phyloP scores from a whole-genome alignment of 2,113 vertebrate genomes.

The Hirundichthys speculiger region DNA sequence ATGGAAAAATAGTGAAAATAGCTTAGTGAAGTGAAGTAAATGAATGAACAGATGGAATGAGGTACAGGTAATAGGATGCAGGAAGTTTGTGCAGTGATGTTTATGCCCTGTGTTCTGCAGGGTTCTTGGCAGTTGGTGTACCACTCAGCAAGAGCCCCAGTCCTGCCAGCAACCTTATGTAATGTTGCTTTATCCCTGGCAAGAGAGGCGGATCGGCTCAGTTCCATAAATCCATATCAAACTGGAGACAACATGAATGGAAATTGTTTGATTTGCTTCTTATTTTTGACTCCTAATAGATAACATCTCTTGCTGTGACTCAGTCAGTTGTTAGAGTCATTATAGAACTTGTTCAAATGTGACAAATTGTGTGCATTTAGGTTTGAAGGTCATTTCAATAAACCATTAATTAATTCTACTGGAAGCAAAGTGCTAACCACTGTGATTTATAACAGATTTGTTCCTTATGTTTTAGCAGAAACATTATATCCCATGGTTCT shows the following conservation, averaged over 20 bases:
- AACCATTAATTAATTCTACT: constrained; percentile 45
- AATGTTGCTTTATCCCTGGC: constrained; percentile 60
- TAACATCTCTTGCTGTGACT: constrained; percentile 15
- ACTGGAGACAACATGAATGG: constrained; percentile 39
- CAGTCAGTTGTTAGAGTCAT: background rate
- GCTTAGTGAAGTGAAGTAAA: constrained; percentile 16
- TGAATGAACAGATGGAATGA: constrained; percentile 35
- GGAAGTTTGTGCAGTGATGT: constrained; percentile 37
- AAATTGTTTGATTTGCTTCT: constrained; percentile 29
- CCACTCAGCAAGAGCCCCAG: constrained; percentile 27
- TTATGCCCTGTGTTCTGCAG: constrained; percentile 46
- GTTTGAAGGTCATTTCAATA: constrained; percentile 8
- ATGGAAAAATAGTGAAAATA: constrained; percentile 1
- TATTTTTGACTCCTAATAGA: constrained; percentile 14
- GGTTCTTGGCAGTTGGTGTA: constrained; percentile 54
- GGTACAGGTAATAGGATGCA: constrained; percentile 19
- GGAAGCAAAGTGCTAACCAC: constrained; percentile 9
- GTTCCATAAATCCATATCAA: constrained; percentile 18
- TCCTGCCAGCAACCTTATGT: constrained; percentile 69
- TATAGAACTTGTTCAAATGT: constrained; percentile 14
- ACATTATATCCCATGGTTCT: too few relatives aligned
- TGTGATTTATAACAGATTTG: constrained; percentile 17
- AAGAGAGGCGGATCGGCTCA: constrained; percentile 26
- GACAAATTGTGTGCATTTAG: constrained; percentile 15
- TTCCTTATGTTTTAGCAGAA: constrained; percentile 5